Evolutionary conservation across 1,140 invertebrate species (phyloP).

Genomic region (Danaus melanippus): DNA sequence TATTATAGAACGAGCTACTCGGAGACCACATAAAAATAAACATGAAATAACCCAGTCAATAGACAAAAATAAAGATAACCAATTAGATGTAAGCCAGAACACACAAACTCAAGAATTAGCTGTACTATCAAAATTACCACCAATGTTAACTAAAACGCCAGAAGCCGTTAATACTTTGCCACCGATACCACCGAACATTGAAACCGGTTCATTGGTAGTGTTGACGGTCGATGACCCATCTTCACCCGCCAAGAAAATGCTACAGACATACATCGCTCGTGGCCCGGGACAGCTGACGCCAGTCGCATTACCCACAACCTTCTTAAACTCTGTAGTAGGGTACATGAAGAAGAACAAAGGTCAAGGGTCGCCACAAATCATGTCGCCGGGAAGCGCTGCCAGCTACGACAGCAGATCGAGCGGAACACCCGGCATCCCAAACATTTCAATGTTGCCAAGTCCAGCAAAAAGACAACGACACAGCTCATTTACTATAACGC

Average conservation of each 20-base stretch:
- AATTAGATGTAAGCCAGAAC: neutral
- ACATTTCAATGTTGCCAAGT: constrained; percentile 32
- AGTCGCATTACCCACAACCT: constrained; percentile 36
- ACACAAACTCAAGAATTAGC: neutral
- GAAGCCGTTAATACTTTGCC: constrained; percentile 17
- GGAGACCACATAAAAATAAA: too few species aligned
- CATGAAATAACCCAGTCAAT: constrained; percentile 13
- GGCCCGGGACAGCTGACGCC: constrained; percentile 45
- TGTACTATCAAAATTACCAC: constrained; percentile 10
- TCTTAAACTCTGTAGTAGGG: constrained; percentile 55
- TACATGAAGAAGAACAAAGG: constrained; percentile 56
- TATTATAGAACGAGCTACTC: constrained; percentile 28
- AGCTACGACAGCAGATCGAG: constrained; percentile 40
- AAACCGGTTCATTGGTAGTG: constrained; percentile 54
- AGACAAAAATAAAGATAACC: constrained; percentile 12
- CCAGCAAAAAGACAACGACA: constrained; percentile 37
- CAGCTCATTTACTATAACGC: constrained; percentile 53
- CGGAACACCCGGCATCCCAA: constrained; percentile 3
- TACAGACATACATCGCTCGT: constrained; percentile 59
- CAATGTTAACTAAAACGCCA: constrained; percentile 17
- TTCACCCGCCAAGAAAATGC: constrained; percentile 55
- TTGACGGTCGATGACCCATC: constrained; percentile 55
- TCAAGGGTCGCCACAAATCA: constrained; percentile 38
- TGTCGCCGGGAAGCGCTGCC: constrained; percentile 39
- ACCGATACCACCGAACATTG: constrained; percentile 44